Evolutionary conservation across 2,888 invertebrate species (phyloP).

Genomic region (Cylloceria caligata): DNA sequence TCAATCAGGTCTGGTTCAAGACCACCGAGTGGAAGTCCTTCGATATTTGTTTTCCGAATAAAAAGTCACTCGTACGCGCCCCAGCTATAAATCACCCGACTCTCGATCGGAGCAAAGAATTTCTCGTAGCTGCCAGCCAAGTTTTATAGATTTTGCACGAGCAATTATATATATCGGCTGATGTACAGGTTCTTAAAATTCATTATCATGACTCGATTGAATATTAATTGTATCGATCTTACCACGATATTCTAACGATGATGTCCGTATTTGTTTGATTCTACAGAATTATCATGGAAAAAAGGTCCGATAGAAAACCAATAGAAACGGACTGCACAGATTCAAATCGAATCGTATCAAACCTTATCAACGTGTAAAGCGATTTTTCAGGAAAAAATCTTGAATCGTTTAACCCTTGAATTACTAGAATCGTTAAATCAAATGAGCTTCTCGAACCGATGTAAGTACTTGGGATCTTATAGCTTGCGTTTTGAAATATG

Average conservation of each 20-base stretch:
- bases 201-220: background rate
- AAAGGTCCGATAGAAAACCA: too few species aligned
- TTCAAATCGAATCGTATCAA: too few species aligned
- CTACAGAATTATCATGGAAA: background rate
- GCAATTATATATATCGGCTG: background rate
- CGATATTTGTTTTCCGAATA: slow-evolving; percentile 55
- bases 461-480: too few species aligned
- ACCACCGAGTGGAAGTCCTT: slow-evolving; percentile 62
- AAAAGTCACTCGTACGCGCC: slow-evolving; percentile 30
- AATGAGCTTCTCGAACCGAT: too few species aligned
- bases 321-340: too few species aligned
- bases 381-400: background rate
- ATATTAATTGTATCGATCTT: background rate
- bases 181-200: background rate
- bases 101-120: slow-evolving; percentile 35
- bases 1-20: slow-evolving; percentile 59
- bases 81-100: slow-evolving; percentile 46
- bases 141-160: slow-evolving; percentile 30
- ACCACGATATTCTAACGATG: background rate
- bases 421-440: too few species aligned
- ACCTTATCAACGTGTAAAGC: background rate
- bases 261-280: background rate
- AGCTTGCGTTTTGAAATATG: too few species aligned
- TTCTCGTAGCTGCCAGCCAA: slow-evolving; percentile 27
- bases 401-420: too few species aligned